Conservation (phyloP, 2,797 vertebrate genomes). For the Protosalanx chinensis region DNA sequence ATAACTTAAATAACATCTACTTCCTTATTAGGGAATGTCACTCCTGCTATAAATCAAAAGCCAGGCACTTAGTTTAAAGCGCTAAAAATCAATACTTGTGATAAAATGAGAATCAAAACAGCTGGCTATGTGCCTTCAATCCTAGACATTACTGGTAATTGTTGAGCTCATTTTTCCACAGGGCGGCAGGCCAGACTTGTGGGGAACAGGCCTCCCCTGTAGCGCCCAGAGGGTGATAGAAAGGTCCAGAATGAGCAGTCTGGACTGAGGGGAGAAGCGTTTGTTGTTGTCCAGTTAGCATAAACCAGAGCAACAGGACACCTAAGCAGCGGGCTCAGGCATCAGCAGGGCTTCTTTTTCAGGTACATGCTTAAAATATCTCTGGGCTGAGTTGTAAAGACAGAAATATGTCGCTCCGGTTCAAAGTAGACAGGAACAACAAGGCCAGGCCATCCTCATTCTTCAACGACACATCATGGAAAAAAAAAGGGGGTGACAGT, state of each 20-base stretch:
- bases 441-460: constrained; percentile 40
- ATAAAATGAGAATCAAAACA: constrained; percentile 31
- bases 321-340: constrained; percentile 38
- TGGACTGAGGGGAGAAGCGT: constrained; percentile 10
- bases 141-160: background rate
- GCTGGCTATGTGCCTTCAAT: background rate
- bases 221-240: constrained; percentile 13
- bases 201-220: background rate
- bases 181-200: background rate
- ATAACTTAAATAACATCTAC: constrained; percentile 14
- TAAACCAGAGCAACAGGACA: constrained; percentile 58
- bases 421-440: constrained; percentile 51
- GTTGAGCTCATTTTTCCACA: constrained; percentile 1
- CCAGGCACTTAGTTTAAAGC: constrained; percentile 12
- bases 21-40: constrained; percentile 40
- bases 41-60: constrained; percentile 18
- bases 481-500: constrained; percentile 12
- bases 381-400: constrained; percentile 62
- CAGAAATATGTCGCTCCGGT: constrained; percentile 60
- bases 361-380: constrained; percentile 76
- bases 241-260: constrained; percentile 23
- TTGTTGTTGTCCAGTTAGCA: constrained; percentile 45
- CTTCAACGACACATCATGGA: constrained; percentile 20
- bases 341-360: constrained; percentile 66
- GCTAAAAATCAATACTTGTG: constrained; percentile 16